Conservation (phyloP, 64 coral and sea anemone species). For the Astreopora myriophthalma region DNA sequence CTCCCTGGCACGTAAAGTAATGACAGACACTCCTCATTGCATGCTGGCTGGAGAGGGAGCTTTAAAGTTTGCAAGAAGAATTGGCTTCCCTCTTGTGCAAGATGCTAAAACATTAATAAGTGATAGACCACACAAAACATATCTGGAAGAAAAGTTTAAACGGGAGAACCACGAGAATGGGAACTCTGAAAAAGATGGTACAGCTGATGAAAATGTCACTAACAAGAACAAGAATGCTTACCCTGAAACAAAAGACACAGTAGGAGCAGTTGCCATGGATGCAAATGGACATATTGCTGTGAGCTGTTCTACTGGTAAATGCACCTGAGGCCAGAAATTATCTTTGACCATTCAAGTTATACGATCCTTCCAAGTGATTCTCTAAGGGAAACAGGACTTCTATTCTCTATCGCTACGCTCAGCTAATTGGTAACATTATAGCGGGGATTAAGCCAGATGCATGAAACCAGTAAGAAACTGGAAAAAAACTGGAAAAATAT, state of each 20-base stretch:
- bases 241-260: conserved; percentile 73
- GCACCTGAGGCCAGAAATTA: not conserved
- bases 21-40: conserved; percentile 77
- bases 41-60: conserved; percentile 80
- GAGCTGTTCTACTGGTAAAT: conserved; percentile 32
- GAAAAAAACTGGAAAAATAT: too few relatives aligned
- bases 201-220: not conserved
- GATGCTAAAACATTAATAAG: conserved; percentile 53
- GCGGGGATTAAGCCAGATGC: too few relatives aligned
- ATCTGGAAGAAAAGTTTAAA: conserved; percentile 10
- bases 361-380: too few relatives aligned
- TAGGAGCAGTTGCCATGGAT: conserved; percentile 94
- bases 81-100: conserved; percentile 62
- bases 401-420: too few relatives aligned
- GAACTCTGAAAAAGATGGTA: not conserved
- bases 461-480: too few relatives aligned
- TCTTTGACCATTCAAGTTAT: too few relatives aligned
- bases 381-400: too few relatives aligned
- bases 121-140: conserved; percentile 35
- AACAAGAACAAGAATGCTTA: not conserved
- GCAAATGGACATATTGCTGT: conserved; percentile 76
- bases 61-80: conserved; percentile 71
- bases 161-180: not conserved
- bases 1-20: conserved; percentile 76
- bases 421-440: too few relatives aligned